Evolutionary conservation across 2,888 invertebrate genomes (phyloP).

Genomic region (Diaperis boleti): DNA sequence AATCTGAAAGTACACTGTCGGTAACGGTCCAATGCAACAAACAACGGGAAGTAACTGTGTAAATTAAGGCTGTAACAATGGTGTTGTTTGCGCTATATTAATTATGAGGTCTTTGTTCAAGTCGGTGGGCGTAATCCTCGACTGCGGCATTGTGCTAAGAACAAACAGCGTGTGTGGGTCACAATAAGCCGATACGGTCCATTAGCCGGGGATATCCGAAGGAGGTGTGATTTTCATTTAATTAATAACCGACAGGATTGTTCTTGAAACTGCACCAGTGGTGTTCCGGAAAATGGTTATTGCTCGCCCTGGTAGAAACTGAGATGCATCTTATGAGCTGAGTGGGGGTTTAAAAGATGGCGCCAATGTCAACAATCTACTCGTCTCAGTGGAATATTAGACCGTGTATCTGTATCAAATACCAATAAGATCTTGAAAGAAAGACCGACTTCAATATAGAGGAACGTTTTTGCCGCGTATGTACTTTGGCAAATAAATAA

Average conservation of each 20-base stretch:
- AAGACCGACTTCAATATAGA: too few relatives aligned
- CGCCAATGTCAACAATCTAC: background rate
- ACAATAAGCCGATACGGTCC: conserved; percentile 46
- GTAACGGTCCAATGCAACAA: conserved; percentile 33
- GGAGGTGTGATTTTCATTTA: conserved; percentile 47
- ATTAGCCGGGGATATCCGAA: conserved; percentile 44
- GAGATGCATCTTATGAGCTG: background rate
- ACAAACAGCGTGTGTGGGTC: conserved; percentile 40
- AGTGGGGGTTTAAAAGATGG: conserved; percentile 1
- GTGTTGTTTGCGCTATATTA: conserved; percentile 40
- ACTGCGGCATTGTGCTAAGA: conserved; percentile 35
- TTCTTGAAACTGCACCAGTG: background rate
- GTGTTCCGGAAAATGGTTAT: conserved; percentile 3
- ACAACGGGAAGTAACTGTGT: conserved; percentile 43
- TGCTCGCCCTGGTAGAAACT: background rate
- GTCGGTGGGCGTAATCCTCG: conserved; percentile 41
- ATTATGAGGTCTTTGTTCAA: conserved; percentile 41
- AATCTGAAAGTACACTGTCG: conserved; percentile 13
- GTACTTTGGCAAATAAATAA: conserved; percentile 12
- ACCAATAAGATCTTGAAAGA: background rate
- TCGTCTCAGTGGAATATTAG: background rate
- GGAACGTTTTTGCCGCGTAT: background rate
- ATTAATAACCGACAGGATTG: conserved; percentile 30
- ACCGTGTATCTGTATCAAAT: background rate
- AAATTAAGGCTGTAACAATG: conserved; percentile 42